Evolutionary conservation across 1,140 invertebrate genomes (phyloP).

Genomic region (Drosophila tsacasi): DNA sequence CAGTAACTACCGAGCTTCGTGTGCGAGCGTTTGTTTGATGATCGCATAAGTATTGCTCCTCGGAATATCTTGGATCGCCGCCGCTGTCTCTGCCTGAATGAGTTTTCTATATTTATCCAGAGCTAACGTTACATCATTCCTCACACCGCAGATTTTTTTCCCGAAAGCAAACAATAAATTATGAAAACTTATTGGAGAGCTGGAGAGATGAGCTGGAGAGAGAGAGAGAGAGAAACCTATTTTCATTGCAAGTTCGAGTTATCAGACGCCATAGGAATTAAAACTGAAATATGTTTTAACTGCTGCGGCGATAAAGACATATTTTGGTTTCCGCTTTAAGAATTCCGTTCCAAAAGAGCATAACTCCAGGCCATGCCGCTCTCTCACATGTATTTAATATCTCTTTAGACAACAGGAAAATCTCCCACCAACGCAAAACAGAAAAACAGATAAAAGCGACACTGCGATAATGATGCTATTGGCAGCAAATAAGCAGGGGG

Average conservation of each 20-base stretch:
- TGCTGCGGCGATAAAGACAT: slow-evolving; percentile 9
- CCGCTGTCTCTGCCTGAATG: slow-evolving; percentile 22
- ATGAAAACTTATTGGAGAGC: slow-evolving; percentile 21
- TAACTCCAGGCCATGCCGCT: neutral
- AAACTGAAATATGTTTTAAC: neutral
- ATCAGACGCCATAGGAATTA: neutral
- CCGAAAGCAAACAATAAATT: slow-evolving; percentile 15
- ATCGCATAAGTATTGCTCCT: slow-evolving; percentile 28
- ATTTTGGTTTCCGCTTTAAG: slow-evolving; percentile 11
- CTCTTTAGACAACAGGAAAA: slow-evolving; percentile 22
- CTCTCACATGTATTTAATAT: slow-evolving; percentile 1
- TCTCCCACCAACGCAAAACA: slow-evolving; percentile 19
- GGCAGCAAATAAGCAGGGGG: neutral
- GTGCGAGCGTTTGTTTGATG: slow-evolving; percentile 1
- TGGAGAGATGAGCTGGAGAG: neutral
- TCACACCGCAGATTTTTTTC: slow-evolving; percentile 10
- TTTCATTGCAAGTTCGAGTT: neutral
- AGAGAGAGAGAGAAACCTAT: neutral
- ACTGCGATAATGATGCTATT: slow-evolving; percentile 43
- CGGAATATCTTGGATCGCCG: slow-evolving; percentile 12
- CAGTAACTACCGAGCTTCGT: slow-evolving; percentile 12
- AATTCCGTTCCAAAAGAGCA: neutral
- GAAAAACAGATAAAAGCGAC: slow-evolving; percentile 35
- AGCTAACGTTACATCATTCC: slow-evolving; percentile 37
- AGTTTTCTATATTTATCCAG: slow-evolving; percentile 53